Conservation (phyloP, 1,140 invertebrate genomes). For the Pantala flavescens region DNA sequence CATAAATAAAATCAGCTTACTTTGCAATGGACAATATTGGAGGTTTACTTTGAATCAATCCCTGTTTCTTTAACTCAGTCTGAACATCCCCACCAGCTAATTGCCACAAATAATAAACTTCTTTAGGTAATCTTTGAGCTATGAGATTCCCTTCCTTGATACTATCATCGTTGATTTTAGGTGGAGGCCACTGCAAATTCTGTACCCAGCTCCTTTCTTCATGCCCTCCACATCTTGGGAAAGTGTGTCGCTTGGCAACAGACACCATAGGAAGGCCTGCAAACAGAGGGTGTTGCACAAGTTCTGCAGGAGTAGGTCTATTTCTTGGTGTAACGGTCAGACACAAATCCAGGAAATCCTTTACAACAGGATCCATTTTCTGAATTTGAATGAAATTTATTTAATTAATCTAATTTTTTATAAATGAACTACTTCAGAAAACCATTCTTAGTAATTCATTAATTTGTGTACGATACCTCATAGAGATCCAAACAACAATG, state of each 20-base stretch:
- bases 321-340: slow-evolving; percentile 52
- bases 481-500: slow-evolving; percentile 56
- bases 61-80: slow-evolving; percentile 80
- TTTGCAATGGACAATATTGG: slow-evolving; percentile 67
- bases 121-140: slow-evolving; percentile 54
- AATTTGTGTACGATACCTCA: slow-evolving; percentile 38
- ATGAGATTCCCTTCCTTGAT: slow-evolving; percentile 36
- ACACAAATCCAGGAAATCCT: slow-evolving; percentile 54
- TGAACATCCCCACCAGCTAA: slow-evolving; percentile 89
- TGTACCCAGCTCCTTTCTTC: slow-evolving; percentile 27
- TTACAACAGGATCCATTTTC: slow-evolving; percentile 47
- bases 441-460: not conserved
- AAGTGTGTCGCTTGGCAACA: not conserved
- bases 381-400: slow-evolving; percentile 32
- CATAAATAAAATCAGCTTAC: slow-evolving; percentile 34
- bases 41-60: slow-evolving; percentile 69
- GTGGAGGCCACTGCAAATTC: slow-evolving; percentile 31
- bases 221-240: not conserved
- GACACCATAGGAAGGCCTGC: slow-evolving; percentile 15
- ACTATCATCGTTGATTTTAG: slow-evolving; percentile 28
- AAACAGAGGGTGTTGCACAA: slow-evolving; percentile 43
- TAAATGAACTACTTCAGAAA: too few species aligned
- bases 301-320: slow-evolving; percentile 48
- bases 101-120: slow-evolving; percentile 91
- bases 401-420: slow-evolving; percentile 16